Conservation (phyloP, 1,140 invertebrate species). For the Dreissena polymorpha region DNA sequence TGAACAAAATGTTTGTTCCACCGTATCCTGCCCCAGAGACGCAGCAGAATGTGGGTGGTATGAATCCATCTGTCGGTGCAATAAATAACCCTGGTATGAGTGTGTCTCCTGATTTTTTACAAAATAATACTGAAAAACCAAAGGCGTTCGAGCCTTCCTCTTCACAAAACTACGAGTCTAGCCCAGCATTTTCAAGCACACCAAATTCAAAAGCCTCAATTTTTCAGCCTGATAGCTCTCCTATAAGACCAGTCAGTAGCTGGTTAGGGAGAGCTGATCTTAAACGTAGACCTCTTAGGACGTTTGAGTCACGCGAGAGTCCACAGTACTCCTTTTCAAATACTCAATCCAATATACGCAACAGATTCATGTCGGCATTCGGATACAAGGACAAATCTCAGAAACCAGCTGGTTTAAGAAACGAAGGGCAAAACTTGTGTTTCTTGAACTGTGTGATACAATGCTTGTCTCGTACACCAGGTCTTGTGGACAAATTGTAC, state of each 20-base stretch:
- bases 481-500: constrained; percentile 65
- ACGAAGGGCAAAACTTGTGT: constrained; percentile 76
- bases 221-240: neutral
- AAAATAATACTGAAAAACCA: neutral
- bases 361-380: constrained; percentile 69
- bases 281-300: constrained; percentile 64
- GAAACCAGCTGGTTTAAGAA: constrained; percentile 71
- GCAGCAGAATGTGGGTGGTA: neutral
- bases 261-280: constrained; percentile 65
- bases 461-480: constrained; percentile 73
- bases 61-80: neutral
- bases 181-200: neutral
- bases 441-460: constrained; percentile 78
- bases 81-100: neutral
- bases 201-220: neutral
- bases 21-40: too few relatives aligned
- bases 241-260: constrained; percentile 10
- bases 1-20: constrained; percentile 14
- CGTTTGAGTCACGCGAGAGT: neutral
- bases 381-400: constrained; percentile 55
- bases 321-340: constrained; percentile 18
- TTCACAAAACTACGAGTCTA: neutral
- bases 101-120: neutral
- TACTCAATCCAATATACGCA: constrained; percentile 53
- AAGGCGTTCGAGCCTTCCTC: neutral